A percentile compares a stretch with the other conserved stretches of the same genome.
Evolutionary conservation across 1,140 invertebrate species (phyloP).

Genomic region (Drosophila tsacasi): DNA sequence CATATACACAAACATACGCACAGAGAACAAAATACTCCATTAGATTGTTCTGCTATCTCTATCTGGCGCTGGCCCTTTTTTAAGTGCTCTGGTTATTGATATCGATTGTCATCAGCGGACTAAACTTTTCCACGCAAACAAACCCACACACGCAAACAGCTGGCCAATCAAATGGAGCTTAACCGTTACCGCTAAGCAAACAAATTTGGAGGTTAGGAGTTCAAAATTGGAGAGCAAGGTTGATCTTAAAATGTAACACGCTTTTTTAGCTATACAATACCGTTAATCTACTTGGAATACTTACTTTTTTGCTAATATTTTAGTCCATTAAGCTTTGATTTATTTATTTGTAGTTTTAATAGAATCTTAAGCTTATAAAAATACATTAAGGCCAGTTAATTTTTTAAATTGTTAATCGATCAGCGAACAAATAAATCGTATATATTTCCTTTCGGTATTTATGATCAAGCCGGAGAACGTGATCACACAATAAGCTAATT

Average conservation of each 20-base stretch:
- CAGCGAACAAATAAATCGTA: neutral
- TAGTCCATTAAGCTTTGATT: neutral
- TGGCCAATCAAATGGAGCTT: slow-evolving; percentile 13
- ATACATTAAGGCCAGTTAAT: too few species aligned
- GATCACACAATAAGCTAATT: neutral
- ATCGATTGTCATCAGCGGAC: slow-evolving; percentile 32
- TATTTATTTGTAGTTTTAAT: neutral
- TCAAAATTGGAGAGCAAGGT: neutral
- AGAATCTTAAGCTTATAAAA: neutral
- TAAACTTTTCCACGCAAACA: slow-evolving; percentile 37
- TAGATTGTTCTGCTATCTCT: slow-evolving; percentile 10
- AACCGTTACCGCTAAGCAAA: slow-evolving; percentile 12
- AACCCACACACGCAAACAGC: slow-evolving; percentile 19
- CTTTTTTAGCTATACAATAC: too few species aligned
- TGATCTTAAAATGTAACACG: neutral
- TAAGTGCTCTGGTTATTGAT: slow-evolving; percentile 41
- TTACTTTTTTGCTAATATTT: too few species aligned
- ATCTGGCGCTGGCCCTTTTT: slow-evolving; percentile 26
- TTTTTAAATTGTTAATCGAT: neutral
- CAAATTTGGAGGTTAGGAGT: slow-evolving; percentile 5
- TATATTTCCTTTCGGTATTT: neutral
- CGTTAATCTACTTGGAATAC: too few species aligned
- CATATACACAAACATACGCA: neutral
- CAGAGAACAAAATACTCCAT: slow-evolving; percentile 10
- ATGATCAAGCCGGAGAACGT: neutral